Conservation (phyloP, 2,797 vertebrate species). For the Cirrhinus mrigala region DNA sequence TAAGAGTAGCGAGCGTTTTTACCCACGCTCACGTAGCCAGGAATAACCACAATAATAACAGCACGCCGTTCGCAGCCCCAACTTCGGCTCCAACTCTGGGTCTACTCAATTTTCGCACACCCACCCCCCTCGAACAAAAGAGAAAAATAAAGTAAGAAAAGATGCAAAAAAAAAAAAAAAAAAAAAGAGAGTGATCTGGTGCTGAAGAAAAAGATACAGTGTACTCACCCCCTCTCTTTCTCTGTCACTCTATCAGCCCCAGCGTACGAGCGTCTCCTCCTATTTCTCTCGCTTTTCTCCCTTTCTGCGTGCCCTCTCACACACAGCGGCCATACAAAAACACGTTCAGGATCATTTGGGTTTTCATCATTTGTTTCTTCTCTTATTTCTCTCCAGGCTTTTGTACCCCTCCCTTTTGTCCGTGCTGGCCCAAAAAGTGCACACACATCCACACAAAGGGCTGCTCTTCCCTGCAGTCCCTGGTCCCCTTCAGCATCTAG, state of each 20-base stretch:
- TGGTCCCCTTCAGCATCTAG: constrained; percentile 79
- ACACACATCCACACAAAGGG: constrained; percentile 77
- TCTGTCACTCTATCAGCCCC: constrained; percentile 39
- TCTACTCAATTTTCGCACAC: constrained; percentile 10
- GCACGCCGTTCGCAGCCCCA: constrained; percentile 15
- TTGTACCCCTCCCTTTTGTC: constrained; percentile 69
- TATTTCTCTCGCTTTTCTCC: constrained; percentile 51
- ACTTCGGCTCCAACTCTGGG: constrained; percentile 34
- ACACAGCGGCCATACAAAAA: constrained; percentile 60
- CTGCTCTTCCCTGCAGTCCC: constrained; percentile 76
- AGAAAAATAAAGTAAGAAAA: constrained; percentile 25
- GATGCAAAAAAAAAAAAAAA: constrained; percentile 19
- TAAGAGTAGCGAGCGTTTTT: constrained; percentile 25
- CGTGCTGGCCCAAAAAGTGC: constrained; percentile 68
- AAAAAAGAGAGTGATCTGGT: constrained; percentile 47
- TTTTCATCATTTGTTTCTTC: constrained; percentile 63
- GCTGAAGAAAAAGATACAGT: constrained; percentile 52
- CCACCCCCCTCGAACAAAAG: constrained; percentile 36
- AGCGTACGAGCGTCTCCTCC: constrained; percentile 38
- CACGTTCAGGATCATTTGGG: constrained; percentile 65
- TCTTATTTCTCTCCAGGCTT: constrained; percentile 69
- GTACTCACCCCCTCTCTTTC: constrained; percentile 64
- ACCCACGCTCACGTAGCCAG: constrained; percentile 32
- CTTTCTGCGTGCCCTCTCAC: constrained; percentile 55
- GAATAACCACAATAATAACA: constrained; percentile 43